Evolutionary conservation across 2,113 vertebrate genomes (phyloP).

Genomic region (Pan paniscus): DNA sequence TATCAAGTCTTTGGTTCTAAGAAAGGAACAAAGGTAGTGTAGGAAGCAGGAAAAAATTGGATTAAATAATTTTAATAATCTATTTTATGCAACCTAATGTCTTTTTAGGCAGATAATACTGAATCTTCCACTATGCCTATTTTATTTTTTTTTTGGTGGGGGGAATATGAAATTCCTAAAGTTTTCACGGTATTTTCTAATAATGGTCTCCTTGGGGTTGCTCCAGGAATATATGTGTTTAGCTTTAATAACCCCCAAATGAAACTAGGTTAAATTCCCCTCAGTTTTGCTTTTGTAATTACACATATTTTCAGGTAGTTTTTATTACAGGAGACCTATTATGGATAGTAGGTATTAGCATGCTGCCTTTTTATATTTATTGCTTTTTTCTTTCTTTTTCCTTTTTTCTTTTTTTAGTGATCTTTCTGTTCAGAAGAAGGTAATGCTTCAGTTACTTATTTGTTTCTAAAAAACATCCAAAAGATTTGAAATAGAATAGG

Average conservation of each 20-base stretch:
- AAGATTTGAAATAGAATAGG: slow-evolving; percentile 9
- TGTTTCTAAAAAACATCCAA: slow-evolving; percentile 20
- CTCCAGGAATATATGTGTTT: not conserved
- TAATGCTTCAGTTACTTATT: not conserved
- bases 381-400: not conserved
- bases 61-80: not conserved
- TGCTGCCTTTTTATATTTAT: not conserved
- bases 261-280: not conserved
- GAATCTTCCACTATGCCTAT: not conserved
- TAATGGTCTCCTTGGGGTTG: not conserved
- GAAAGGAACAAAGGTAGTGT: not conserved
- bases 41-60: not conserved
- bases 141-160: not conserved
- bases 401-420: not conserved
- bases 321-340: slow-evolving; percentile 18
- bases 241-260: not conserved
- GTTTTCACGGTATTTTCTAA: not conserved
- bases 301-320: not conserved
- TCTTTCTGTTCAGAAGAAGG: not conserved
- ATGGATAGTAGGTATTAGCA: not conserved
- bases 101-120: not conserved
- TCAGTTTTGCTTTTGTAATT: not conserved
- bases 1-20: not conserved
- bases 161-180: not conserved
- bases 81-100: not conserved